Percentiles rank a stretch among this genome's conserved stretches.
These are phyloP conservation scores for Indri indri DNA, from an alignment of 2,113 vertebrate species.

Conservation along the genomic window DNA sequence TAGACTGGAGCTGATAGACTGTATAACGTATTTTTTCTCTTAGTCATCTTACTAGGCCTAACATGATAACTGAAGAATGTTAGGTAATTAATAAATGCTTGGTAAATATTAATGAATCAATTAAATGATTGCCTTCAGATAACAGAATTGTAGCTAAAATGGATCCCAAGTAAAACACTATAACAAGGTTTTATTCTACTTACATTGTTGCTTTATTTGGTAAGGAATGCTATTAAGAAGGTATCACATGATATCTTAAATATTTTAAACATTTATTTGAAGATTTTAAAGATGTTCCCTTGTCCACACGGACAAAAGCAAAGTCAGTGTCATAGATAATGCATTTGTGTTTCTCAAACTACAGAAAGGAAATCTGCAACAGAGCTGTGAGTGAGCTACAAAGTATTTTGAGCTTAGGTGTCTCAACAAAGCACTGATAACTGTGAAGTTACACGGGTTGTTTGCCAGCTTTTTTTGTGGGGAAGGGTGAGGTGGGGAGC, in stretches of 20 bases:
- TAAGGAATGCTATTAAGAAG: constrained; percentile 27
- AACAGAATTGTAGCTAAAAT: background rate
- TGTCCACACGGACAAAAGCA: background rate
- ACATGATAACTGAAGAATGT: background rate
- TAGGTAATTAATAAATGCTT: constrained; percentile 11
- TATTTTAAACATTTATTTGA: background rate
- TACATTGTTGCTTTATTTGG: constrained; percentile 16
- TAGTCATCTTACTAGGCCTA: background rate
- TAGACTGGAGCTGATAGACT: background rate
- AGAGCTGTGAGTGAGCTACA: background rate
- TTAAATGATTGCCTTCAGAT: background rate
- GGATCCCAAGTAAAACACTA: background rate
- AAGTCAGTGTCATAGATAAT: background rate
- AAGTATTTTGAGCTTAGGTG: background rate
- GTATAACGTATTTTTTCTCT: background rate
- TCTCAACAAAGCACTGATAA: background rate
- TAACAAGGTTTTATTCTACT: constrained; percentile 14
- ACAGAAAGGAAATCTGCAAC: background rate
- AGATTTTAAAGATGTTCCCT: background rate
- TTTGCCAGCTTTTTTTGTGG: background rate
- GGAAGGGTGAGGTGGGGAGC: background rate
- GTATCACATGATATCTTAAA: background rate
- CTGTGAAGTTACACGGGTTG: background rate
- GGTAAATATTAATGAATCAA: background rate
- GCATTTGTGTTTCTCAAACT: background rate